Evolutionary conservation across 2,113 vertebrate species (phyloP).

Genomic region (Zosterops hypoxanthus): DNA sequence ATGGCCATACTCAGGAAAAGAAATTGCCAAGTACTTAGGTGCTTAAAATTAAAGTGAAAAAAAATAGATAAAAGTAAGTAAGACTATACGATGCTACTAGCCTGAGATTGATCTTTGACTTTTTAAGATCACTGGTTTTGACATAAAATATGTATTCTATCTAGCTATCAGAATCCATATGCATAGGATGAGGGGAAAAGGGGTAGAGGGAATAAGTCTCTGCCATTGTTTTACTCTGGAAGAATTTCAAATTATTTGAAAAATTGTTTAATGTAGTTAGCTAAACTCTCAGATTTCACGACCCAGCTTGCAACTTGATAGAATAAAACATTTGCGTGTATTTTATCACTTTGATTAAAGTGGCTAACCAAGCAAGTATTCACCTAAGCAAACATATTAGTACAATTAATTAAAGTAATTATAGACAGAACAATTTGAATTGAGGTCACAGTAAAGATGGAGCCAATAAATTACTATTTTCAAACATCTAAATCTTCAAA

Average conservation of each 20-base stretch:
- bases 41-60: background rate
- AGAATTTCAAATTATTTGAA: background rate
- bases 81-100: background rate
- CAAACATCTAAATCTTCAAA: background rate
- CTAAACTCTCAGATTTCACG: background rate
- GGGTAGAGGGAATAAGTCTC: rapidly evolving
- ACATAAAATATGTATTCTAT: background rate
- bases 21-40: background rate
- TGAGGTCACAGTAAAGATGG: background rate
- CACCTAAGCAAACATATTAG: background rate
- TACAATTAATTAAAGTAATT: background rate
- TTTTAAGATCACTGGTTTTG: background rate
- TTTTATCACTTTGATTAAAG: constrained; percentile 14
- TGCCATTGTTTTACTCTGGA: background rate
- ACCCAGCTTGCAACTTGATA: background rate
- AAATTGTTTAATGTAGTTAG: background rate
- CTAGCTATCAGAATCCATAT: background rate
- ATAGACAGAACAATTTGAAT: background rate
- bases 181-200: background rate
- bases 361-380: background rate
- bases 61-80: background rate
- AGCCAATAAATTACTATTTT: background rate
- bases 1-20: background rate
- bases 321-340: background rate
- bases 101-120: background rate